A percentile compares a stretch with the other conserved stretches of the same genome.
Evolutionary conservation across 2,888 invertebrate species (phyloP).

Genomic region (Vesta saturnalis): DNA sequence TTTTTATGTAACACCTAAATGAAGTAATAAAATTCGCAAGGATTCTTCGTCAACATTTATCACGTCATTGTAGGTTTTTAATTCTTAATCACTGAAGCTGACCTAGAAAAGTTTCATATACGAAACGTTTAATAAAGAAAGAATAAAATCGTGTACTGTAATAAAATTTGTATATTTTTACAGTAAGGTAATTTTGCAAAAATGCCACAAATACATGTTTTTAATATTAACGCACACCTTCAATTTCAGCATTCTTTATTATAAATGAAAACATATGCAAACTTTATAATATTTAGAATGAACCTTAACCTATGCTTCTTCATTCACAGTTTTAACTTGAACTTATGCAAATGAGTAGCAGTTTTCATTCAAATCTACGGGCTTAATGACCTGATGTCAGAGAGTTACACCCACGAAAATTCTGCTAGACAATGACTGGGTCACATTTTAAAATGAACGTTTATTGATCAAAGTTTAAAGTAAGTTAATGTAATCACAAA

Average conservation of each 20-base stretch:
- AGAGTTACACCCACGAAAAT: constrained; percentile 30
- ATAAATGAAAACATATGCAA: constrained; percentile 18
- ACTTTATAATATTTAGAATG: constrained; percentile 25
- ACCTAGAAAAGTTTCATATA: no score
- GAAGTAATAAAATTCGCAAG: neutral
- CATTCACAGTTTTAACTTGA: constrained; percentile 37
- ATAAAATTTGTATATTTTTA: no score
- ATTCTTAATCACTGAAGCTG: no score
- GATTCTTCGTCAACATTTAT: no score
- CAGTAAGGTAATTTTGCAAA: no score
- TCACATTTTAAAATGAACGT: constrained; percentile 35
- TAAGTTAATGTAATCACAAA: constrained; percentile 44
- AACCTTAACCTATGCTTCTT: constrained; percentile 33
- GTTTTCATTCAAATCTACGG: constrained; percentile 37
- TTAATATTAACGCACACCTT: neutral
- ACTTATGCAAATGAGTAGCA: constrained; percentile 38
- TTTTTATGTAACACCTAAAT: neutral
- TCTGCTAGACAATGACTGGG: constrained; percentile 35
- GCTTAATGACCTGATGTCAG: constrained; percentile 30
- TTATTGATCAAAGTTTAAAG: constrained; percentile 38
- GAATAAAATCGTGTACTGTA: neutral
- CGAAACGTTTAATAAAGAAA: no score
- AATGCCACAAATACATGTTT: neutral
- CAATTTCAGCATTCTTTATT: constrained; percentile 10
- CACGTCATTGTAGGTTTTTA: no score